A percentile compares a stretch with the other conserved stretches of the same genome.
phyloP scores from a whole-genome alignment of 2,888 invertebrate species.

The Teleogryllus oceanicus region DNA sequence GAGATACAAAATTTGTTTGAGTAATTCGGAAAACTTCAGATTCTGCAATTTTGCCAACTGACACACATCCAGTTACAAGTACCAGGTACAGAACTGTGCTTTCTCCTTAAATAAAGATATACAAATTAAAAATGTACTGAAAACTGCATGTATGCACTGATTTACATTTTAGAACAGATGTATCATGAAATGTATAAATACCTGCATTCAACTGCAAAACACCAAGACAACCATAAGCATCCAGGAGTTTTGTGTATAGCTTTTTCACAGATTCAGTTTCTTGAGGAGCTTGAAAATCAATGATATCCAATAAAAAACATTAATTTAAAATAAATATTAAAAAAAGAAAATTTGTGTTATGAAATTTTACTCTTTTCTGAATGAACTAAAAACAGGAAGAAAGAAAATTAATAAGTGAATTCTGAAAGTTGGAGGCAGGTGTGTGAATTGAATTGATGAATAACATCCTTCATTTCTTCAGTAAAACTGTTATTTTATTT shows the following conservation, averaged over 20 bases:
- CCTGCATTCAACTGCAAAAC: slow-evolving; percentile 82
- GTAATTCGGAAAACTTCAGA: slow-evolving; percentile 94
- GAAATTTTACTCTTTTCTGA: too few relatives aligned
- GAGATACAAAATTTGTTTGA: slow-evolving; percentile 84
- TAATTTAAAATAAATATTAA: background rate
- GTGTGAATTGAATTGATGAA: too few relatives aligned
- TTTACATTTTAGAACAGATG: background rate
- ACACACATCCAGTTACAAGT: slow-evolving; percentile 91
- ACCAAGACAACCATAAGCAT: slow-evolving; percentile 95
- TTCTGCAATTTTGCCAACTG: slow-evolving; percentile 92
- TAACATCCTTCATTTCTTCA: too few relatives aligned
- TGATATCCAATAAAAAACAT: too few relatives aligned
- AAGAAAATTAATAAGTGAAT: too few relatives aligned
- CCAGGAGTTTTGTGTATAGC: slow-evolving; percentile 84
- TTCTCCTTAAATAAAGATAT: slow-evolving; percentile 53
- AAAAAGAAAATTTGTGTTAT: background rate
- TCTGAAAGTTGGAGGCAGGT: too few relatives aligned
- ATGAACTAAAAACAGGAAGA: too few relatives aligned
- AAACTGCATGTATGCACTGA: background rate
- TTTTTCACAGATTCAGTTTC: slow-evolving; percentile 87
- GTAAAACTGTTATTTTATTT: too few relatives aligned
- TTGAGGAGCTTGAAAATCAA: slow-evolving; percentile 59
- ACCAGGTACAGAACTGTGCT: slow-evolving; percentile 83
- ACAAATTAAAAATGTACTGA: background rate
- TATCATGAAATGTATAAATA: slow-evolving; percentile 37